A percentile compares a stretch with the other conserved stretches of the same genome.
Evolutionary conservation across 2,797 vertebrate genomes (phyloP).

Genomic region (Anas acuta): DNA sequence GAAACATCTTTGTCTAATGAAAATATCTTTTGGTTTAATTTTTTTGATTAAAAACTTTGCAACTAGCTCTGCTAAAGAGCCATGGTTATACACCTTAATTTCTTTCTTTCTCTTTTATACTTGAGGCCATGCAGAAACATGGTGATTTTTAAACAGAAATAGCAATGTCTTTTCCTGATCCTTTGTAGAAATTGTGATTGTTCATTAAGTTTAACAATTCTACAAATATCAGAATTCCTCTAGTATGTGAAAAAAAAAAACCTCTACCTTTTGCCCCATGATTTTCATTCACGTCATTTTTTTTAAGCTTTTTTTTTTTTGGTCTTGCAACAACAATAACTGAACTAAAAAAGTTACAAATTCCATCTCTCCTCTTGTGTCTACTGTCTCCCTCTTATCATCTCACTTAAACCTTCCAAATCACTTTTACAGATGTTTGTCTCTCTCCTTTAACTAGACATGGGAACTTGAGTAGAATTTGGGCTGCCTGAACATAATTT

Average conservation of each 20-base stretch:
- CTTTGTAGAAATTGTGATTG: background rate
- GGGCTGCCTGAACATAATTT: background rate
- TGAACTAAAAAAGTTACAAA: background rate
- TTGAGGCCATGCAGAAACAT: background rate
- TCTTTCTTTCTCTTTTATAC: background rate
- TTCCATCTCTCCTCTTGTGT: background rate
- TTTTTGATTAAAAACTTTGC: background rate
- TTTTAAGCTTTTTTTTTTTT: background rate
- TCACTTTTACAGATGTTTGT: background rate
- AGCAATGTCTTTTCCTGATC: accelerated
- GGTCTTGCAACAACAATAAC: background rate
- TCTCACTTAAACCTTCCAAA: background rate
- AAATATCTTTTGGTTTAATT: accelerated
- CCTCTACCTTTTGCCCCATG: background rate
- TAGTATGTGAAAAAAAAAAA: accelerated
- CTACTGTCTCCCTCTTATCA: background rate
- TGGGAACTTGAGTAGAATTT: background rate
- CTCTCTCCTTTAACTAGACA: background rate
- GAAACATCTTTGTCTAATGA: background rate
- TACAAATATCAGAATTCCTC: background rate
- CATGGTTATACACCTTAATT: background rate
- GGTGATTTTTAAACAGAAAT: background rate
- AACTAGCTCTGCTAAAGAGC: background rate
- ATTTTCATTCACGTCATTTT: background rate
- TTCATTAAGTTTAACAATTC: background rate